Conservation (phyloP, 2,113 vertebrate species). For the Machaerirhynchus nigripectus region DNA sequence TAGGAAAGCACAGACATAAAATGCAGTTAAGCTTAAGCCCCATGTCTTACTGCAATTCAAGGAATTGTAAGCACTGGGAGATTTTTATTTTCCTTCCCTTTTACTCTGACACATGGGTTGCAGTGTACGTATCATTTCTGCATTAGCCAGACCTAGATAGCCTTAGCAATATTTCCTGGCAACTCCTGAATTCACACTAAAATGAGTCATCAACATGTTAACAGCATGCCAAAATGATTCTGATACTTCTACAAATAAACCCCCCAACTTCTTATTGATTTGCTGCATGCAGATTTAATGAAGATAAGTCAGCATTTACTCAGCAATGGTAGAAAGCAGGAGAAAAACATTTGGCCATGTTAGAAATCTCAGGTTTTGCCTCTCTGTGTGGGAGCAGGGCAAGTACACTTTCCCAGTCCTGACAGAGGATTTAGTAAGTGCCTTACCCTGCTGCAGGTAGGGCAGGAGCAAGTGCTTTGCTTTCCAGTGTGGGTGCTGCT, state of each 20-base stretch:
- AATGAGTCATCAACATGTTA: slow-evolving; percentile 41
- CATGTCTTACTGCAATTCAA: not conserved
- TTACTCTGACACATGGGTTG: not conserved
- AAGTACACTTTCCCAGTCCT: not conserved
- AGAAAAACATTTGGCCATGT: not conserved
- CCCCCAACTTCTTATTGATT: slow-evolving; percentile 51
- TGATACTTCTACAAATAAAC: not conserved
- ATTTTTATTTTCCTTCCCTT: slow-evolving; percentile 1
- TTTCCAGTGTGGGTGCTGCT: not conserved
- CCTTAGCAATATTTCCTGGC: slow-evolving; percentile 11
- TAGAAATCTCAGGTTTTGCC: not conserved
- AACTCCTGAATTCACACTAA: not conserved
- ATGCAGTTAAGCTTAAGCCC: not conserved
- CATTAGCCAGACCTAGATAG: not conserved
- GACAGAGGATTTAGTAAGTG: not conserved
- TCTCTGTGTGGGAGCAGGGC: not conserved
- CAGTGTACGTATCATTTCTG: not conserved
- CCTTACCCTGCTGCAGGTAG: not conserved
- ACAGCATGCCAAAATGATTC: slow-evolving; percentile 9
- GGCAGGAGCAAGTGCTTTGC: not conserved
- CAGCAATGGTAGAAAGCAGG: not conserved
- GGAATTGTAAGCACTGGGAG: not conserved
- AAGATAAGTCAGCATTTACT: slow-evolving; percentile 34
- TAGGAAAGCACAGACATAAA: not conserved
- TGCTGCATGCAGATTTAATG: slow-evolving; percentile 51